Evolutionary conservation across 2,888 invertebrate genomes (phyloP).

Genomic region (Fabriciana adippe): DNA sequence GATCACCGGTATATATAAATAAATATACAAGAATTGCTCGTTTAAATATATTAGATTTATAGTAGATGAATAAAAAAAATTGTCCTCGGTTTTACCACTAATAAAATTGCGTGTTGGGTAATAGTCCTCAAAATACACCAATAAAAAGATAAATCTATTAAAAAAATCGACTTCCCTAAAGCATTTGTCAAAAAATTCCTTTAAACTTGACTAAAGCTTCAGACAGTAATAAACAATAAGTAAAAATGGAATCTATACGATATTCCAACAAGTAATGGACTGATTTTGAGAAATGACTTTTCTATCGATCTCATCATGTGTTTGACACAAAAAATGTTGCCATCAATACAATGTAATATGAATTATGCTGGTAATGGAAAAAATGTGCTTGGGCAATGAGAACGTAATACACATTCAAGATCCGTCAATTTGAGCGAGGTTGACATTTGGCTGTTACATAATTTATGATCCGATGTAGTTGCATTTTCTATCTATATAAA

Average conservation of each 20-base stretch:
- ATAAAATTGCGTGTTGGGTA: no score
- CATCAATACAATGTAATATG: slow-evolving; percentile 10
- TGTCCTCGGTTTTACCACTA: no score
- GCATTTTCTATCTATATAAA: no score
- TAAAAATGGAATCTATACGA: neutral
- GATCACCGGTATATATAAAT: no score
- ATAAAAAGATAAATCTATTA: no score
- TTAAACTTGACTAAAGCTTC: neutral
- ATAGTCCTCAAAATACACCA: no score
- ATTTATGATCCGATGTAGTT: slow-evolving; percentile 1
- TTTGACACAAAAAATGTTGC: slow-evolving; percentile 16
- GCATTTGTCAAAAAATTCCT: neutral
- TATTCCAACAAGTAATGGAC: slow-evolving; percentile 3
- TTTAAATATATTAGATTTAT: no score
- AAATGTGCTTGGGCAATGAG: slow-evolving; percentile 11
- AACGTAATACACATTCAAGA: slow-evolving; percentile 12
- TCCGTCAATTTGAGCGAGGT: slow-evolving; percentile 17
- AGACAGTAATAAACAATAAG: neutral
- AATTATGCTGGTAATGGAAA: neutral
- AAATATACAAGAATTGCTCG: no score
- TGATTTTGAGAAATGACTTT: slow-evolving; percentile 18
- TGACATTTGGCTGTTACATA: slow-evolving; percentile 2
- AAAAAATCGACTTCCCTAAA: no score
- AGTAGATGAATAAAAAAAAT: no score
- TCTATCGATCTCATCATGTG: slow-evolving; percentile 11